Evolutionary conservation across 1,140 invertebrate species (phyloP).

Genomic region (Cylas formicarius): DNA sequence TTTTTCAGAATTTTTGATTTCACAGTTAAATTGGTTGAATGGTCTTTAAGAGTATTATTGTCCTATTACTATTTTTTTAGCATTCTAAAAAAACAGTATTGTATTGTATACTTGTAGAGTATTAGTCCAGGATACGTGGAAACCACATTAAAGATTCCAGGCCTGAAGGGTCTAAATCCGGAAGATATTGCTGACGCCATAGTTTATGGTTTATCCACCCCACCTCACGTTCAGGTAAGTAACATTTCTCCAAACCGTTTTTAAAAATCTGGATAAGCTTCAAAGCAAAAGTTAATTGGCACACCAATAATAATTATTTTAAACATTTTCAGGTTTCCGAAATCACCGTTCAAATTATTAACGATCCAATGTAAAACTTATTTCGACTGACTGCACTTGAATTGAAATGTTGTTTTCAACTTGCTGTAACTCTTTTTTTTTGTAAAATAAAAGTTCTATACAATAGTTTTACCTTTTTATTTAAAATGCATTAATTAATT

Average conservation of each 20-base stretch:
- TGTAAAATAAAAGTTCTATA: too few species aligned
- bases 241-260: background rate
- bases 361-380: too few species aligned
- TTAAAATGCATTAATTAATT: too few species aligned
- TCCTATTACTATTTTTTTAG: slow-evolving; percentile 1
- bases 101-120: slow-evolving; percentile 43
- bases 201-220: slow-evolving; percentile 45
- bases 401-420: too few species aligned
- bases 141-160: slow-evolving; percentile 45
- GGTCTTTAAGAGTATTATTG: too few species aligned
- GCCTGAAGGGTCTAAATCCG: slow-evolving; percentile 13
- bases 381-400: too few species aligned
- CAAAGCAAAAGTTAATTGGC: background rate
- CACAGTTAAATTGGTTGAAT: too few species aligned
- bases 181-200: slow-evolving; percentile 49
- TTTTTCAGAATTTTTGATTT: too few species aligned
- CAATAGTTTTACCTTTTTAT: too few species aligned
- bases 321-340: slow-evolving; percentile 19
- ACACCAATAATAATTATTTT: slow-evolving; percentile 3
- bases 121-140: slow-evolving; percentile 53
- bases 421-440: too few species aligned
- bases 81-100: slow-evolving; percentile 1
- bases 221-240: slow-evolving; percentile 47
- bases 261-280: background rate
- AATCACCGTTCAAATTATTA: slow-evolving; percentile 19